A percentile compares a stretch with the other conserved stretches of the same genome.
These are phyloP conservation scores for Hymenochirus boettgeri DNA, from an alignment of 2,113 vertebrate genomes.

Conservation along the genomic window DNA sequence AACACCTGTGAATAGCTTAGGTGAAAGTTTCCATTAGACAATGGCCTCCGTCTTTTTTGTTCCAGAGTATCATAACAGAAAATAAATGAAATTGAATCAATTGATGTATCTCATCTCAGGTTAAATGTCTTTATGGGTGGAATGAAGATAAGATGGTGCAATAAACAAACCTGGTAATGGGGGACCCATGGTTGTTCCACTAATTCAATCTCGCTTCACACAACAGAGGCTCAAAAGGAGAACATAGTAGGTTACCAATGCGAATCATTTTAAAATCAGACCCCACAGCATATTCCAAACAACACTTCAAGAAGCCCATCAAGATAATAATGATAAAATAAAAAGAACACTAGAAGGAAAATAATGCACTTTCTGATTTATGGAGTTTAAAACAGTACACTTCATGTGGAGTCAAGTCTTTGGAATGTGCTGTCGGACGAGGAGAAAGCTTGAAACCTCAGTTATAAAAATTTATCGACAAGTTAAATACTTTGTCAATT, in stretches of 20 bases:
- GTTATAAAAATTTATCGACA: slow-evolving; percentile 34
- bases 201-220: slow-evolving; percentile 66
- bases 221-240: slow-evolving; percentile 61
- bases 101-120: slow-evolving; percentile 59
- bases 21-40: slow-evolving; percentile 72
- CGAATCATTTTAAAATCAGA: slow-evolving; percentile 53
- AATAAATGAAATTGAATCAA: slow-evolving; percentile 64
- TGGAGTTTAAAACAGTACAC: slow-evolving; percentile 52
- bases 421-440: slow-evolving; percentile 50
- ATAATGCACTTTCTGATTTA: slow-evolving; percentile 48
- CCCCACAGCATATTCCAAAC: slow-evolving; percentile 56
- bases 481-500: slow-evolving; percentile 57
- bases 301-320: too few relatives aligned
- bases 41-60: slow-evolving; percentile 69
- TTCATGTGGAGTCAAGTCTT: slow-evolving; percentile 41
- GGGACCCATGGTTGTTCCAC: slow-evolving; percentile 64
- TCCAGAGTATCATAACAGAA: slow-evolving; percentile 73
- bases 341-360: slow-evolving; percentile 51
- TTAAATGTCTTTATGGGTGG: slow-evolving; percentile 74
- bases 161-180: slow-evolving; percentile 51
- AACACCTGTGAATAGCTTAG: slow-evolving; percentile 83
- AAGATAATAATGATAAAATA: slow-evolving; percentile 46
- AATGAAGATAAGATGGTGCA: slow-evolving; percentile 71
- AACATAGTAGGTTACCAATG: slow-evolving; percentile 50
- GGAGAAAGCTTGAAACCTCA: slow-evolving; percentile 20